Conservation (phyloP, 2,888 invertebrate species). For the Drosophila aldrichi region DNA sequence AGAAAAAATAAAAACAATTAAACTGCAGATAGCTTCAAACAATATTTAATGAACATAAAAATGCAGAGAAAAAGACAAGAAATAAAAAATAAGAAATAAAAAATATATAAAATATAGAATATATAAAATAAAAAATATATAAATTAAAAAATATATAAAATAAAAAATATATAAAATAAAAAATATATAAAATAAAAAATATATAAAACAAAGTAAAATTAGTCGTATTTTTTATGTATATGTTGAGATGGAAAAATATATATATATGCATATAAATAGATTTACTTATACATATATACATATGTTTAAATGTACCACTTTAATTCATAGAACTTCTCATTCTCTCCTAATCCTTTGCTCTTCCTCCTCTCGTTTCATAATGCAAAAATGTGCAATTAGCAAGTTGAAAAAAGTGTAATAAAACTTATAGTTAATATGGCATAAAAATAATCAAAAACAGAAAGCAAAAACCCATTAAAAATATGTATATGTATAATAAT, state of each 20-base stretch:
- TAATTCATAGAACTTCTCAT: background rate
- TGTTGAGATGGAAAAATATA: background rate
- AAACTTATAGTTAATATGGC: slow-evolving; percentile 27
- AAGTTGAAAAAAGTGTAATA: slow-evolving; percentile 28
- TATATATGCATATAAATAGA: background rate
- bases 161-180: background rate
- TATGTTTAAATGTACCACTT: background rate
- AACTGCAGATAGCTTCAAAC: slow-evolving; percentile 35
- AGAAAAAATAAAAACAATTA: background rate
- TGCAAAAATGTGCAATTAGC: slow-evolving; percentile 60
- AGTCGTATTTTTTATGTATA: background rate
- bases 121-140: background rate
- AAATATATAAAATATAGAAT: background rate
- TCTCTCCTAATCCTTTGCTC: background rate
- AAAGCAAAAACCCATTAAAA: slow-evolving; percentile 1
- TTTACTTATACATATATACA: background rate
- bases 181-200: background rate
- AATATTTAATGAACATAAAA: slow-evolving; percentile 68
- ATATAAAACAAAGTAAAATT: background rate
- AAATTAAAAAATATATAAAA: background rate
- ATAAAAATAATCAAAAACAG: slow-evolving; percentile 25
- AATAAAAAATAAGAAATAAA: no score
- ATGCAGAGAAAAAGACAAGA: background rate
- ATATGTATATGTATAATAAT: background rate
- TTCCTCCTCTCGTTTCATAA: background rate